Percentiles rank a stretch among this genome's conserved stretches.
Conservation (phyloP, 2,888 invertebrate genomes). For the Megastigmus dorsalis region DNA sequence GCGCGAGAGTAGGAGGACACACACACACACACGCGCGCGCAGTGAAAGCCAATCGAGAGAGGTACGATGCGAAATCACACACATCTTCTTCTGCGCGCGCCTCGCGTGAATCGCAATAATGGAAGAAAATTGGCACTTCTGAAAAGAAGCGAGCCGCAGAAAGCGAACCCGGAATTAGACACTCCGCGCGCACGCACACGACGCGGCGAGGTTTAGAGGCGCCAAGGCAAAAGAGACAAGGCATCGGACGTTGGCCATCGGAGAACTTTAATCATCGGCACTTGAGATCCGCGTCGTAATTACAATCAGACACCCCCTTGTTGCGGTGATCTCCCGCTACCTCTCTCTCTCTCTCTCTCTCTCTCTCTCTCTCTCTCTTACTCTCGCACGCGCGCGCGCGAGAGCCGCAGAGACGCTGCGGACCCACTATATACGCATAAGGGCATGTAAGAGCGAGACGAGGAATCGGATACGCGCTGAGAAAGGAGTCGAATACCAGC, state of each 20-base stretch:
- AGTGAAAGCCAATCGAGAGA: neutral
- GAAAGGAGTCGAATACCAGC: constrained; percentile 40
- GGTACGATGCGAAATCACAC: no score
- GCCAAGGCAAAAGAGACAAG: neutral
- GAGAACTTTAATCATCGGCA: constrained; percentile 73
- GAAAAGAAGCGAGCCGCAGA: constrained; percentile 15
- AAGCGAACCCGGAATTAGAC: constrained; percentile 38
- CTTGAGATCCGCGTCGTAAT: constrained; percentile 72
- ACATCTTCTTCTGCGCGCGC: neutral
- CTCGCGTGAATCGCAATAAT: constrained; percentile 24
- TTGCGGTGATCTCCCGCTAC: no score
- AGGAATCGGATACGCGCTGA: constrained; percentile 42
- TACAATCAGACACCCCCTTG: constrained; percentile 72
- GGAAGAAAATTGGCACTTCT: constrained; percentile 19
- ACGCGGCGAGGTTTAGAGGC: constrained; percentile 8
- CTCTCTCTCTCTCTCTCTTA: no score
- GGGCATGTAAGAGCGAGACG: constrained; percentile 19
- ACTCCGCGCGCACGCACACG: neutral
- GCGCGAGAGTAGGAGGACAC: no score
- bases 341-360: no score
- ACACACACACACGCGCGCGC: neutral
- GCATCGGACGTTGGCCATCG: constrained; percentile 64
- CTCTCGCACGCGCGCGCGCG: constrained; percentile 26
- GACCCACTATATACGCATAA: no score
- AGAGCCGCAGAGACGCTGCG: no score